Base-by-base conservation (phyloP, 2,888 invertebrate species). In the Caradrina clavipalpis region DNA sequence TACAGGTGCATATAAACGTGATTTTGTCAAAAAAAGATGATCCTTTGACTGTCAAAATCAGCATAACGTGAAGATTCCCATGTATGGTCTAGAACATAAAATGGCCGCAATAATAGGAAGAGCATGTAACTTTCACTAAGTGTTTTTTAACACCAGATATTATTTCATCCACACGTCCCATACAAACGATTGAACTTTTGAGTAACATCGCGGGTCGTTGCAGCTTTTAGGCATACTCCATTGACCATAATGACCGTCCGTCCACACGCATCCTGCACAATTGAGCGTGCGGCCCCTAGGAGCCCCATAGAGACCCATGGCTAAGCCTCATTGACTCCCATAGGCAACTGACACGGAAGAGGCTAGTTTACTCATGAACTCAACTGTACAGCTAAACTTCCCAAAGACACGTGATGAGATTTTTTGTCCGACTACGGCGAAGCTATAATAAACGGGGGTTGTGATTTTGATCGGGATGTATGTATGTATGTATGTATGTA, bases 261-360 rank as follows among this genome's bases (percentile, higher is more conserved):
- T n/a, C n/a, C n/a, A n/a, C n/a, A 35, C 2, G 7, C 35, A 59
- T 69, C 35, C 13, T 15, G 51, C 17, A 10, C 5, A 17, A 17
- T 31, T n/a, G 21, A n/a, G 0, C 21, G 17, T 13, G 21, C n/a
- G 22, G 8, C 19, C 62, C 39, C 15, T 45, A 35, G 22, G 31
- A 47, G 47, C 21, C 19, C n/a, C 26, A 26, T 39, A 22, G 11
- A 19, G 35, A 61, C 1, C 45, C 39, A 19, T 39, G 19, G 45
- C 11, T 13, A 51, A 22, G 35, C 35, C 35, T 26, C 26, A 73
- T 73, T 61, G 39, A 62, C 2, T 47, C 0, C 6, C 15, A 26
- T 39, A 60, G 22, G 7, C n/a, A 15, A 53, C 10, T 22, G 1
- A 39, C 17, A 13, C 7, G 51, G n/a, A 51, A 45, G 35, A 45